A percentile compares a stretch with the other conserved stretches of the same genome.
phyloP scores from a whole-genome alignment of 2,888 invertebrate genomes.

The Oscheius sp. region DNA sequence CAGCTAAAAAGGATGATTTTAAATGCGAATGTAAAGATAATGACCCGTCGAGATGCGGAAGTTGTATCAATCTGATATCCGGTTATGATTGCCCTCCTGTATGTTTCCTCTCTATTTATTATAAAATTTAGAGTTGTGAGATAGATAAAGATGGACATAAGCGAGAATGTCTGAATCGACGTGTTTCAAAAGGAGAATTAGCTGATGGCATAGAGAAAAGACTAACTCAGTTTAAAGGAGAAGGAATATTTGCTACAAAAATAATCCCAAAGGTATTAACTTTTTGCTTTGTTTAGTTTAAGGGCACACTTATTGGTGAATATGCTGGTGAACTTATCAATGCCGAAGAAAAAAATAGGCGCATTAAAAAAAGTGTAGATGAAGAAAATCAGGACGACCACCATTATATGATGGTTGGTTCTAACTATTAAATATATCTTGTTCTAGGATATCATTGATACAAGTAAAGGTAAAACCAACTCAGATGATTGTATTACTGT shows the following conservation, averaged over 20 bases:
- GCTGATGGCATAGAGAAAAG: not conserved
- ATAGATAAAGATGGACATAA: not conserved
- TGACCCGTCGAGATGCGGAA: too few relatives aligned
- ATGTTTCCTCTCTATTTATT: not conserved
- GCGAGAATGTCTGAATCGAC: conserved; percentile 11
- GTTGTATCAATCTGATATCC: not conserved
- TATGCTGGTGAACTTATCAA: conserved; percentile 35
- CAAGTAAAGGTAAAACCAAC: too few relatives aligned
- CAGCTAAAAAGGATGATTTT: not conserved
- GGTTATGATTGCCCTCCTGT: conserved; percentile 27
- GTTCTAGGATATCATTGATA: too few relatives aligned
- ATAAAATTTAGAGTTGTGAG: not conserved
- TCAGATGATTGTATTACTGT: conserved; percentile 5
- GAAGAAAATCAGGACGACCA: conserved; percentile 23
- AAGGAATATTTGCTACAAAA: conserved; percentile 17
- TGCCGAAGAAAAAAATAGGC: not conserved
- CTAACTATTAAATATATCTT: too few relatives aligned
- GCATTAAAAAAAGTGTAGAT: not conserved
- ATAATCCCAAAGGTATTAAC: conserved; percentile 4
- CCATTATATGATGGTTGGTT: conserved; percentile 37
- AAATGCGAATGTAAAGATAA: too few relatives aligned
- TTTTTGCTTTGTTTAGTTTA: not conserved
- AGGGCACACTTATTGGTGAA: conserved; percentile 29
- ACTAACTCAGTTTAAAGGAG: conserved; percentile 5
- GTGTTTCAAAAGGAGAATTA: not conserved